Conservation (phyloP, 2,888 invertebrate species). For the Polydrusus cervinus region DNA sequence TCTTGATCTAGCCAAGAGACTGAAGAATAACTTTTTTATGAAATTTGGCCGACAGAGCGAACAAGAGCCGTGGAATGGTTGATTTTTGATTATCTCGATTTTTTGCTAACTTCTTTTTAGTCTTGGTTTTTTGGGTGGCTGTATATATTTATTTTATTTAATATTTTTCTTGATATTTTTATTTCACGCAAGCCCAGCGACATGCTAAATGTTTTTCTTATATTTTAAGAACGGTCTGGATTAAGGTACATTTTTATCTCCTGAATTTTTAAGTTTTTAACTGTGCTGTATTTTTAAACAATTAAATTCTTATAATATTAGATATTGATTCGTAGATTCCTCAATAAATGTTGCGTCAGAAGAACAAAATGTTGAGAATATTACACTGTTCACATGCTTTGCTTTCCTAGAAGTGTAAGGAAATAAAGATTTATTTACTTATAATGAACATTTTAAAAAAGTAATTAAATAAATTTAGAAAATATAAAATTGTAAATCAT, state of each 20-base stretch:
- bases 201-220: constrained; percentile 4
- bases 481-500: no score
- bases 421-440: no score
- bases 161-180: constrained; percentile 35
- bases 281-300: no score
- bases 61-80: neutral
- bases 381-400: no score
- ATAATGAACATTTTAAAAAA: no score
- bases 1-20: constrained; percentile 9
- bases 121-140: constrained; percentile 44
- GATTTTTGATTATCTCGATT: constrained; percentile 9
- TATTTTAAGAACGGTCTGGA: neutral
- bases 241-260: neutral
- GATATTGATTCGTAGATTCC: no score
- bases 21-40: constrained; percentile 25
- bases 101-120: constrained; percentile 25
- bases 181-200: neutral
- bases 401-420: no score
- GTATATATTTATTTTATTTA: constrained; percentile 48
- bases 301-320: no score
- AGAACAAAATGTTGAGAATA: no score
- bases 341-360: no score
- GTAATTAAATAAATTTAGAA: no score
- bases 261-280: no score
- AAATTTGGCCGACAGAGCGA: constrained; percentile 11